A percentile compares a stretch with the other conserved stretches of the same genome.
Evolutionary conservation across 2,888 invertebrate species (phyloP).

Genomic region (Euplagia quadripunctaria): DNA sequence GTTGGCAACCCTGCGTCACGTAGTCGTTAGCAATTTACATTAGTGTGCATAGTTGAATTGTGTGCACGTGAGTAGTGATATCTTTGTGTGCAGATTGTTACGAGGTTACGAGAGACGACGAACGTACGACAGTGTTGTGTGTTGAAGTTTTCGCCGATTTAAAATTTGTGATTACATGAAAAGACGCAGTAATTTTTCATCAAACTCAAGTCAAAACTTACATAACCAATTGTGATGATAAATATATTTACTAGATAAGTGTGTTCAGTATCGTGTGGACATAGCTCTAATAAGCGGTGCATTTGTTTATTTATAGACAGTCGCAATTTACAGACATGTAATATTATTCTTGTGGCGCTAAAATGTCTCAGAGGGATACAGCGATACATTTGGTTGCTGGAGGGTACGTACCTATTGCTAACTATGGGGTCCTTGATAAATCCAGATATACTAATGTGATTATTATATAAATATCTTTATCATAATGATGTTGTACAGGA

Average conservation of each 20-base stretch:
- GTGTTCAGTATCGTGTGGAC: constrained; percentile 56
- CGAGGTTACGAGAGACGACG: constrained; percentile 50
- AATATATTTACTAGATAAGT: constrained; percentile 38
- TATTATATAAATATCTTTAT: constrained; percentile 46
- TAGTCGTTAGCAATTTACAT: constrained; percentile 35
- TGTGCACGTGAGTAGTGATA: constrained; percentile 29
- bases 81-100: constrained; percentile 61
- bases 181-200: constrained; percentile 36
- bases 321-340: constrained; percentile 85
- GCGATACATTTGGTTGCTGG: constrained; percentile 98
- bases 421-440: constrained; percentile 36
- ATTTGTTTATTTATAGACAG: constrained; percentile 87
- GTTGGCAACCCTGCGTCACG: too few relatives aligned
- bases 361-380: constrained; percentile 94
- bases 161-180: constrained; percentile 49
- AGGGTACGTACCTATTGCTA: constrained; percentile 91
- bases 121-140: constrained; percentile 52
- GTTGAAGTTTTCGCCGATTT: constrained; percentile 60
- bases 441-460: constrained; percentile 40
- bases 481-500: constrained; percentile 48
- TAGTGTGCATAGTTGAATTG: constrained; percentile 28
- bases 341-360: constrained; percentile 76
- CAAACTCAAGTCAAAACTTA: constrained; percentile 32
- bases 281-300: constrained; percentile 70
- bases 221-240: constrained; percentile 33